Evolutionary conservation across 2,888 invertebrate genomes (phyloP), one percentile per base, ranked within the genome.

Genomic region (Imbricaverruca yamaguchii): DNA sequence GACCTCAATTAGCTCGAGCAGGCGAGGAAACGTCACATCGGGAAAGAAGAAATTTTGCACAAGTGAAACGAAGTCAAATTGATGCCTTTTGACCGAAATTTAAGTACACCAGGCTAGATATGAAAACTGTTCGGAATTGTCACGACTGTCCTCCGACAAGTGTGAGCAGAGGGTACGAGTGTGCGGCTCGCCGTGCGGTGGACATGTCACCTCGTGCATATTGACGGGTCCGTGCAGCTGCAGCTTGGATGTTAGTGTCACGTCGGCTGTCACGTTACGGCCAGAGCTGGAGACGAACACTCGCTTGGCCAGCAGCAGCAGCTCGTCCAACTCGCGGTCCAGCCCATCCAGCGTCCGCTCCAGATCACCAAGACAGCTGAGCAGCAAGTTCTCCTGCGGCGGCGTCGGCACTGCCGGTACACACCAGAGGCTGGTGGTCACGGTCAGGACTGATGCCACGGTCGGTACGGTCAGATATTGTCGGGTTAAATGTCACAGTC

Each of bases 251-350:
- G 53, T 13, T 39, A 74, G 18, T 18, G 15, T 53, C 53, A 74
- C 18, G 9, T 4, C 13, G 1, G 13, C 74, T 1, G 53, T 74
- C 18, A 74, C 9, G 74, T 53, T 74, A 9, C 53, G 53, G 18
- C 13, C 74, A 7, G 8, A 6, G 25, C 53, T 25, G 18, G 21
- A 8, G 18, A 74, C 53, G 13, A 74, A 74, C 74, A 74, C 74
- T 1, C 9, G 0, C 4, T 53, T 21, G 53, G 74, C 53, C 18
- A 74, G 53, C 53, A 15, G 39, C 74, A 74, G 74, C 53, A 74
- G 74, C 74, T 74, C 6, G 53, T 74, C 74, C 74, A 74, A 53
- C 74, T 74, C 15, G 7, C 25, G 39, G 74, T 74, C 74, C 53
- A 74, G 74, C 53, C 53, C 12, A 7, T 39, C 21, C 74, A 74